Conservation (phyloP, 2,113 vertebrate genomes). For the Channa maculata region DNA sequence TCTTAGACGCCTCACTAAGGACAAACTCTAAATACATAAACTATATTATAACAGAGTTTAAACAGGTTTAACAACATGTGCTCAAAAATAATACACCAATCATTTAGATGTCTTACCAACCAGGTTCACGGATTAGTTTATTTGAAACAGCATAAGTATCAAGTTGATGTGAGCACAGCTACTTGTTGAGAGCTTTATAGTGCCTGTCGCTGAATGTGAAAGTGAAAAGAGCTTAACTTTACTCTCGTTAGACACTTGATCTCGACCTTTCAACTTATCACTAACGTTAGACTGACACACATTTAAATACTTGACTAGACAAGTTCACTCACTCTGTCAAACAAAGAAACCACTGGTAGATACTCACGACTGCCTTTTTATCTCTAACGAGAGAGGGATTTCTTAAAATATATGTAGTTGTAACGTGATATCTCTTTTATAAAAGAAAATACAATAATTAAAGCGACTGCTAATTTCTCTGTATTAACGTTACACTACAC, state of each 20-base stretch:
- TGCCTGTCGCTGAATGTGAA: neutral
- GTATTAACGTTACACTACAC: neutral
- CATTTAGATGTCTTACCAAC: neutral
- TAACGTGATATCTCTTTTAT: neutral
- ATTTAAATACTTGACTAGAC: constrained; percentile 17
- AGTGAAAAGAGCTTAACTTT: neutral
- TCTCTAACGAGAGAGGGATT: neutral
- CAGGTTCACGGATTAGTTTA: neutral
- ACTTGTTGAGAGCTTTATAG: neutral
- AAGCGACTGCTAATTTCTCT: neutral
- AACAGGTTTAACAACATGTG: neutral
- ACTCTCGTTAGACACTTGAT: neutral
- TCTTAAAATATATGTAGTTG: neutral
- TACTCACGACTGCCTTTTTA: constrained; percentile 54
- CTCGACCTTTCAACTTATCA: neutral
- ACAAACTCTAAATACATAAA: neutral
- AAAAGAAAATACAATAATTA: neutral
- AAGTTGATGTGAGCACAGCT: neutral
- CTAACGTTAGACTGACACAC: neutral
- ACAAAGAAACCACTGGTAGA: constrained; percentile 11
- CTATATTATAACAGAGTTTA: neutral
- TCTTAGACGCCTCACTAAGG: neutral
- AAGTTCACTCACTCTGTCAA: constrained; percentile 49
- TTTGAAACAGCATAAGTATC: neutral
- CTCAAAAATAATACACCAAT: neutral